Base-by-base conservation (phyloP, 1,140 invertebrate species). In the Platyura marginata region DNA sequence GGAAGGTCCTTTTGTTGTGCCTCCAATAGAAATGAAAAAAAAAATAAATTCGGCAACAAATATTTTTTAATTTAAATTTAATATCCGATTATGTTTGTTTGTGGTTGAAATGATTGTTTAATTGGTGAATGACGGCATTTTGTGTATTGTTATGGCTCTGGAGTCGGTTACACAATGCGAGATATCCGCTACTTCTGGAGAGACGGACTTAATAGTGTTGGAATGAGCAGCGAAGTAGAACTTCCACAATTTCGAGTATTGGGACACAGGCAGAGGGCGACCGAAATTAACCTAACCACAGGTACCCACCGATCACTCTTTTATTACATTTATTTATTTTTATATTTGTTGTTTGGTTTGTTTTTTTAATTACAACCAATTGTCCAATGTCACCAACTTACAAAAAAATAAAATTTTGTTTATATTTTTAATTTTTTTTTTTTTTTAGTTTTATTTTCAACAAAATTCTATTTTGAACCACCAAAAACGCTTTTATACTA, bases 121-220 rank as follows among this genome's bases (percentile, higher is more conserved):
- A 43, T 41, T 46, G 36, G 65, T 67, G 65, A 68, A 66, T 68
- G 65, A 67, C 65, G 65, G 64, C 36, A 63, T 41, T 29, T 32
- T 41, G 40, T 32, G 25, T 46, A 48, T 67, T 66, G 63, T 64
- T 65, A 66, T 66, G 64, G 63, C 62, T 67, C 64, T 64, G 63
- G 19, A 86, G 88, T 92, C 80, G 89, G 89, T 72, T 94, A 93
- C 79, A 89, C 85, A 71, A 92, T 89, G 79, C 81, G 80, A 71
- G 90, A 95, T 78, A 94, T 95, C 72, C 79, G 81, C 66, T 95
- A 94, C 76, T 87, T 82, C 73, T 94, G 90, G 89, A 79, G 81
- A 68, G 76, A 80, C 68, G 82, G 84, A 64, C 70, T 75, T 65
- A 74, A 78, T 64, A 89, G 85, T 68, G 84, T 91, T 66, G 82